Conservation (phyloP, 2,888 invertebrate genomes). For the Lasioglossum malachurum region DNA sequence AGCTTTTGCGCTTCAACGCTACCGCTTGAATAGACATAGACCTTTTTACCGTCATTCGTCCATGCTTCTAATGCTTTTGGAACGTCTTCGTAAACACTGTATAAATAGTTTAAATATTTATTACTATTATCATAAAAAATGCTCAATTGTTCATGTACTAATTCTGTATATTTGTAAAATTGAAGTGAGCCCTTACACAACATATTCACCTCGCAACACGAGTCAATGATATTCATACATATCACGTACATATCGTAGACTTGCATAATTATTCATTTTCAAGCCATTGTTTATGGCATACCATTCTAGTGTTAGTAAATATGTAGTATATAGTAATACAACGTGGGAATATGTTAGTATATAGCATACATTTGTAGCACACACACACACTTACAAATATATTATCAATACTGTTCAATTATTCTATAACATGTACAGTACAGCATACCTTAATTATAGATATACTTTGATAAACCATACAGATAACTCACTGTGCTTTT, state of each 20-base stretch:
- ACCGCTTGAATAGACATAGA: conserved; percentile 97
- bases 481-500: conserved; percentile 94
- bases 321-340: neutral
- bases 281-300: conserved; percentile 8
- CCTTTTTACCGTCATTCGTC: conserved; percentile 88
- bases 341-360: neutral
- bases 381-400: conserved; percentile 28
- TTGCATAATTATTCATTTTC: conserved; percentile 4
- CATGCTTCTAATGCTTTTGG: conserved; percentile 90
- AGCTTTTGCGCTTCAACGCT: conserved; percentile 96
- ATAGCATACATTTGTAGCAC: neutral
- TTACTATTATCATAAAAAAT: conserved; percentile 5
- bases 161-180: conserved; percentile 25
- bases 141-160: neutral
- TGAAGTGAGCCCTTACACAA: conserved; percentile 68
- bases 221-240: conserved; percentile 10
- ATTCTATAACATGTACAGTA: conserved; percentile 3
- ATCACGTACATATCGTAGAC: neutral
- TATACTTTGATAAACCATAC: neutral
- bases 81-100: conserved; percentile 95
- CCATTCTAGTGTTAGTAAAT: conserved; percentile 2
- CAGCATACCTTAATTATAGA: neutral
- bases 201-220: conserved; percentile 66
- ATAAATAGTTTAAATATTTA: conserved; percentile 38
- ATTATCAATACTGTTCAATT: conserved; percentile 33